phyloP scores from a whole-genome alignment of 2,888 invertebrate genomes.

The Nycteola revayana region DNA sequence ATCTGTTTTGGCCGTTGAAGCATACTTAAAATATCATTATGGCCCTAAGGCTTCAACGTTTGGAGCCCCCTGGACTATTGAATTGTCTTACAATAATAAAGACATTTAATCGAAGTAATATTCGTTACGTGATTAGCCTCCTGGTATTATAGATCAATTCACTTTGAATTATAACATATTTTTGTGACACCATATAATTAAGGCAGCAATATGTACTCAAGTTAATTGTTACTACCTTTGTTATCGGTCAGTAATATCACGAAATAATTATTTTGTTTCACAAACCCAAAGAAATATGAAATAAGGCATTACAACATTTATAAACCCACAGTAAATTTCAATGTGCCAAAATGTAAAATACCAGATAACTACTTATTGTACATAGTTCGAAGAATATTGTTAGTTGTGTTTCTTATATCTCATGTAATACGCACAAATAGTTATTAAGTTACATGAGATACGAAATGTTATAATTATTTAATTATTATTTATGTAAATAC shows the following conservation, averaged over 20 bases:
- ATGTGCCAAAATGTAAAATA: conserved; percentile 68
- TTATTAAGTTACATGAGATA: conserved; percentile 22
- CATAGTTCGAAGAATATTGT: conserved; percentile 28
- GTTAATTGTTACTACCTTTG: conserved; percentile 51
- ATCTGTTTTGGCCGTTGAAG: too few relatives aligned
- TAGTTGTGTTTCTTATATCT: conserved; percentile 32
- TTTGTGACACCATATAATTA: too few relatives aligned
- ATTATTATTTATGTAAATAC: conserved; percentile 32
- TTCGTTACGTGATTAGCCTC: too few relatives aligned
- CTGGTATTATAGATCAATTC: too few relatives aligned
- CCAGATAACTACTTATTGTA: conserved; percentile 39
- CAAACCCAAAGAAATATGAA: conserved; percentile 55
- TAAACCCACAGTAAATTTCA: conserved; percentile 38
- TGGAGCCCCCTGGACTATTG: too few relatives aligned
- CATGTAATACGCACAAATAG: conserved; percentile 24
- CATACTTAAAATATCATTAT: too few relatives aligned
- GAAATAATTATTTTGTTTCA: conserved; percentile 40
- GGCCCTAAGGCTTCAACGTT: too few relatives aligned
- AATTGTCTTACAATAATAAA: too few relatives aligned
- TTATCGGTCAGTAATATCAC: conserved; percentile 62
- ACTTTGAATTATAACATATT: too few relatives aligned
- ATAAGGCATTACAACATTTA: conserved; percentile 39
- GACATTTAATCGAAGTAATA: too few relatives aligned
- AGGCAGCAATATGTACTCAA: conserved; percentile 50
- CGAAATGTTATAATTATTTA: conserved; percentile 20